Conservation (phyloP, 2,113 vertebrate species). For the Taxidea taxus region DNA sequence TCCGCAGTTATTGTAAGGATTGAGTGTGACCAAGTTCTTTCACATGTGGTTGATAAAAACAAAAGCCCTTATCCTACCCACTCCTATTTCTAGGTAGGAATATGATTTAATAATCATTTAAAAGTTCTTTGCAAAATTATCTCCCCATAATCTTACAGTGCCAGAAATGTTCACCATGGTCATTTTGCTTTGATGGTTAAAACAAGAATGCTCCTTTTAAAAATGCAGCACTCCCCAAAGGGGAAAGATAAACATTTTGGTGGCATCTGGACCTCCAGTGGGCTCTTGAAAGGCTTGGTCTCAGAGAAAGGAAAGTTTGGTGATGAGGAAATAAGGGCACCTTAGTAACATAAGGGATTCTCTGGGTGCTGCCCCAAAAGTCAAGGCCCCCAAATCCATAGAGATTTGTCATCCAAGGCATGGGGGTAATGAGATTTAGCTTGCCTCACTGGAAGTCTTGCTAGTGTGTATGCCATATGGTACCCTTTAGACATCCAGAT, state of each 20-base stretch:
- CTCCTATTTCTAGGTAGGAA: neutral
- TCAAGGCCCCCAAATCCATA: neutral
- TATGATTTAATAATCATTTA: neutral
- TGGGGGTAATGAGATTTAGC: accelerated
- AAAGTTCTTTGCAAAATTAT: neutral
- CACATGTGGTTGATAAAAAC: neutral
- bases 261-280: neutral
- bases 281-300: neutral
- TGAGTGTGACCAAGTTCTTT: neutral
- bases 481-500: neutral
- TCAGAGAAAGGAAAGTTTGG: neutral
- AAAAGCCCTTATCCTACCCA: neutral
- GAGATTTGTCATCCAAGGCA: too few relatives aligned
- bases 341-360: neutral
- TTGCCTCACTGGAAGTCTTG: neutral
- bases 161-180: neutral
- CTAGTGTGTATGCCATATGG: accelerated
- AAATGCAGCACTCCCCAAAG: too few relatives aligned
- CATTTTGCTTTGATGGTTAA: neutral
- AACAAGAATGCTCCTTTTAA: neutral
- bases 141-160: neutral
- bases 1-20: neutral
- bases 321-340: neutral
- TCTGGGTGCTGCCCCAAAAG: neutral
- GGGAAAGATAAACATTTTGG: neutral